phyloP scores from a whole-genome alignment of 2,797 vertebrate species.

The Crenuchus spilurus region DNA sequence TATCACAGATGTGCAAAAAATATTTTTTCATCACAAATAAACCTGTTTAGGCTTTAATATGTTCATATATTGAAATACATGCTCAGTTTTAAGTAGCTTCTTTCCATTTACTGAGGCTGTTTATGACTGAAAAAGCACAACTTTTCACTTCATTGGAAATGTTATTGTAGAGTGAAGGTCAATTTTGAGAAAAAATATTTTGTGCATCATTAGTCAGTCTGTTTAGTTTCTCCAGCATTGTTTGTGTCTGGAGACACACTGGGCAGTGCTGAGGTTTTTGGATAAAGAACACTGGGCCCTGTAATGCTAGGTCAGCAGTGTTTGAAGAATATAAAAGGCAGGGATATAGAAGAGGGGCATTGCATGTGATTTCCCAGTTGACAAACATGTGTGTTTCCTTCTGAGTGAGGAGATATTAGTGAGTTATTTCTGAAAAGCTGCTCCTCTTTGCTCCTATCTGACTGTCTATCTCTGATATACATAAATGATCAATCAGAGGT shows the following conservation, averaged over 20 bases:
- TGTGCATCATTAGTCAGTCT: not conserved
- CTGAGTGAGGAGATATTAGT: slow-evolving; percentile 5
- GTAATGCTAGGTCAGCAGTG: not conserved
- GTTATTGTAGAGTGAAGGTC: not conserved
- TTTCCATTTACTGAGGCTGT: no score
- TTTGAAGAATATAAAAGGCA: not conserved
- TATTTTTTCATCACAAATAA: no score
- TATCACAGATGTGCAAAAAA: no score
- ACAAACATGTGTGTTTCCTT: slow-evolving; percentile 3
- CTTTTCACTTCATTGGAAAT: not conserved
- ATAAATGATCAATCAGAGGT: no score
- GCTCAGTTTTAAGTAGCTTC: no score
- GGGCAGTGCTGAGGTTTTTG: not conserved
- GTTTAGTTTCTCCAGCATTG: not conserved
- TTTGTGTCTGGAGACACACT: not conserved
- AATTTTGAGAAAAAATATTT: not conserved
- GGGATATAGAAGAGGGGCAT: not conserved
- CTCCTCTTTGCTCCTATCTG: not conserved
- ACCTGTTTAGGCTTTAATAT: no score
- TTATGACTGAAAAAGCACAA: no score
- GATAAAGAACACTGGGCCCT: not conserved
- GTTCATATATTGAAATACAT: no score
- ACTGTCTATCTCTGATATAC: no score
- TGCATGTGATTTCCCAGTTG: slow-evolving; percentile 6
- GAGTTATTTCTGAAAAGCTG: slow-evolving; percentile 23